These are phyloP conservation scores for Caranx ignobilis DNA, from an alignment of 2,113 vertebrate species.

Conservation along the genomic window DNA sequence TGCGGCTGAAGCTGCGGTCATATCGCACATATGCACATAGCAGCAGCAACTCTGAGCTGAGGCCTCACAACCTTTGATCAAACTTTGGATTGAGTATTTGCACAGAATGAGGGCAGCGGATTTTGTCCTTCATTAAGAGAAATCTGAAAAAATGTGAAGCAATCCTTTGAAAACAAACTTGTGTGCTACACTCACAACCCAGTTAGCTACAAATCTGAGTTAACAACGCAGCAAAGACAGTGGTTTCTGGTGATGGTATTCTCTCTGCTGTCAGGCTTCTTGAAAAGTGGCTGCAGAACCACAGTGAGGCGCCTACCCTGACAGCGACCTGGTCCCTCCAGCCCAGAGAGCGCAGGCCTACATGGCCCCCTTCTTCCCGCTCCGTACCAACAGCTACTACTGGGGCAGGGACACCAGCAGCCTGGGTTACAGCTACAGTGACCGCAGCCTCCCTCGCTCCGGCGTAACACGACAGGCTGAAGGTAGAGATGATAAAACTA, in stretches of 20 bases:
- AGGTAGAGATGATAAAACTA: slow-evolving; percentile 14
- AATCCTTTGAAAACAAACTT: neutral
- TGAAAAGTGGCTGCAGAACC: neutral
- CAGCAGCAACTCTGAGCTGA: too few species aligned
- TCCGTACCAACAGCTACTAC: slow-evolving; percentile 25
- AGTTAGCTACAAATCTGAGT: too few species aligned
- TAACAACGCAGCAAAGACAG: neutral
- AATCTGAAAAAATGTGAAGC: neutral
- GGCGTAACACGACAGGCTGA: neutral
- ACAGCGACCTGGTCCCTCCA: slow-evolving; percentile 5
- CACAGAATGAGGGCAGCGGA: too few species aligned
- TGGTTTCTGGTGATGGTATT: neutral
- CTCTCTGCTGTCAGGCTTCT: slow-evolving; percentile 29
- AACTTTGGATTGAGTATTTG: too few species aligned
- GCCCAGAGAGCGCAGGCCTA: slow-evolving; percentile 25
- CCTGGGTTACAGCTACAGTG: slow-evolving; percentile 39
- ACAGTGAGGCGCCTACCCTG: slow-evolving; percentile 14
- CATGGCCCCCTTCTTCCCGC: slow-evolving; percentile 48
- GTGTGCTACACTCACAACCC: neutral
- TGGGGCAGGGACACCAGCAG: neutral
- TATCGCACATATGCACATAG: too few species aligned
- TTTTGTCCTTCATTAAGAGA: neutral
- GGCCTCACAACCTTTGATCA: too few species aligned
- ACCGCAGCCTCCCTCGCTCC: neutral
- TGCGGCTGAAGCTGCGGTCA: too few species aligned